A percentile compares a stretch with the other conserved stretches of the same genome.
These are phyloP conservation scores for Melanchra persicariae DNA, from an alignment of 2,888 invertebrate genomes.

Conservation along the genomic window DNA sequence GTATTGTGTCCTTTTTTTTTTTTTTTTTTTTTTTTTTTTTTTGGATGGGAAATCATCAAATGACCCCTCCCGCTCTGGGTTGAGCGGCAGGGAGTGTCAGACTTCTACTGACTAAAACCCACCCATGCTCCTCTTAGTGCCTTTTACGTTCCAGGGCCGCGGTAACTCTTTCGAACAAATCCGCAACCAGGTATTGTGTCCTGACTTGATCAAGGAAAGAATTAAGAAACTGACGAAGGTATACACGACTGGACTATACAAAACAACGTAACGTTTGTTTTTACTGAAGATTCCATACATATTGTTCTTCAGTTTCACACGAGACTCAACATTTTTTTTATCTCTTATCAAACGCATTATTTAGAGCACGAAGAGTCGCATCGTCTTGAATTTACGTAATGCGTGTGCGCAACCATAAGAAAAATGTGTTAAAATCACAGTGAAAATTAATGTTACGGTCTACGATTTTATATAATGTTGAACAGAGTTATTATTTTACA, in stretches of 20 bases:
- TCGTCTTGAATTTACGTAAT: constrained; percentile 75
- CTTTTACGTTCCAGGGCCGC: no score
- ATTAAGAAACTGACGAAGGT: background rate
- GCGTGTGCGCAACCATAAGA: constrained; percentile 63
- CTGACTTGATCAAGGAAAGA: background rate
- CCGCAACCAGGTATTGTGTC: no score
- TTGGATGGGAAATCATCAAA: no score
- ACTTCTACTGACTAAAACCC: no score
- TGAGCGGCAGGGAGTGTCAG: no score
- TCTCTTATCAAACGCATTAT: constrained; percentile 73
- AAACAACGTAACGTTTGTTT: constrained; percentile 15
- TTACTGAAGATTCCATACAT: constrained; percentile 24
- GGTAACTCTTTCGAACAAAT: no score
- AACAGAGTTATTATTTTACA: constrained; percentile 59
- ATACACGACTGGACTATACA: background rate
- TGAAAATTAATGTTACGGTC: constrained; percentile 61
- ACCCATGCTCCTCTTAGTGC: no score
- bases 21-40: no score
- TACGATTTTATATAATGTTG: constrained; percentile 55
- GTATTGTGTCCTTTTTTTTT: no score
- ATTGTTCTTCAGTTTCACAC: constrained; percentile 68
- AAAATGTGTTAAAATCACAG: constrained; percentile 49
- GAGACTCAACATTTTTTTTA: constrained; percentile 67
- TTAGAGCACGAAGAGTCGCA: constrained; percentile 74
- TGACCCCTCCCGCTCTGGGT: no score